Evolutionary conservation across 2,113 vertebrate genomes (phyloP).

Genomic region (Pituophis catenifer): DNA sequence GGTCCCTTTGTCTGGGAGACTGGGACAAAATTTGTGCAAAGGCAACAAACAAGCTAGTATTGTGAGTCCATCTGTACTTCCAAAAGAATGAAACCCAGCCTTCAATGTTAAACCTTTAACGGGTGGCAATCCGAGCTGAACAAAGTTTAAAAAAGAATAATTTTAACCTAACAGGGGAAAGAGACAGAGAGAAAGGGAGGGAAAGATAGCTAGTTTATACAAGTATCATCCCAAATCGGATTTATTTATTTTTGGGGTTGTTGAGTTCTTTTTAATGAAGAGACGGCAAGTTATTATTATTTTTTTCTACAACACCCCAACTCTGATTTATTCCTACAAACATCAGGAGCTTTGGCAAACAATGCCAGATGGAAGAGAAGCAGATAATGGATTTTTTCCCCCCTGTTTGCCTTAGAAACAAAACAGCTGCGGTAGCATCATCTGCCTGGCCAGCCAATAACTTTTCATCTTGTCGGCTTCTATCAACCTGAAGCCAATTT

Average conservation of each 20-base stretch:
- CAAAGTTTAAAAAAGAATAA: not conserved
- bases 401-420: constrained; percentile 63
- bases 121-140: not conserved
- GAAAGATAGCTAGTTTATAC: not conserved
- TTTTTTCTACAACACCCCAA: constrained; percentile 31
- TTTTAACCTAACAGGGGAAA: not conserved
- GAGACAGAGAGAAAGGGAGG: fast-evolving
- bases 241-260: not conserved
- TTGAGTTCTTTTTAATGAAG: not conserved
- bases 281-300: not conserved
- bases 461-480: constrained; percentile 35
- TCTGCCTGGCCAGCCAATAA: constrained; percentile 27
- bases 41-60: not conserved
- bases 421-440: constrained; percentile 54
- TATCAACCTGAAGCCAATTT: constrained; percentile 22
- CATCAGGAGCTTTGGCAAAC: constrained; percentile 60
- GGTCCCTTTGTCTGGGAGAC: not conserved
- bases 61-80: not conserved
- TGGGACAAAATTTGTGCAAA: not conserved
- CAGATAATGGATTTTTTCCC: constrained; percentile 34
- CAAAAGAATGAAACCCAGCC: not conserved
- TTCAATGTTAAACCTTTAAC: not conserved
- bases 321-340: constrained; percentile 51
- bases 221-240: not conserved
- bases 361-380: constrained; percentile 59